A percentile compares a stretch with the other conserved stretches of the same genome.
Conservation (phyloP, 2,888 invertebrate species). For the Luffia ferchaultella region DNA sequence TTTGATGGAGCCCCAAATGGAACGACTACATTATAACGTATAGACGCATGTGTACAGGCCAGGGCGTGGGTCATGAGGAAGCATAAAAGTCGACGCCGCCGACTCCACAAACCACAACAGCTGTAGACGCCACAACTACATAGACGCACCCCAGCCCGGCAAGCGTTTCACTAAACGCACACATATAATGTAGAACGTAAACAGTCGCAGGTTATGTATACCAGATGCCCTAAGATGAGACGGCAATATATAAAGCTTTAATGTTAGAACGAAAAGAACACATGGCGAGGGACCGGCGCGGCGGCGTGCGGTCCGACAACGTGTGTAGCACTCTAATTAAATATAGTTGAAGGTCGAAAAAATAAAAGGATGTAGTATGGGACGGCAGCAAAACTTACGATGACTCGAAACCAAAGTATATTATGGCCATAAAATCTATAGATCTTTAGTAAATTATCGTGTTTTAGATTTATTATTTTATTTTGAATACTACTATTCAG, state of each 20-base stretch:
- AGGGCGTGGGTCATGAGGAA: conserved; percentile 56
- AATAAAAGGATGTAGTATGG: conserved; percentile 37
- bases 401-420: conserved; percentile 19
- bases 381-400: conserved; percentile 19
- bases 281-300: conserved; percentile 36
- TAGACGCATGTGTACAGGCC: background rate
- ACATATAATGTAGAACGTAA: conserved; percentile 34
- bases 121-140: conserved; percentile 54
- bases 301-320: conserved; percentile 52
- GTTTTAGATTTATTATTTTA: too few relatives aligned
- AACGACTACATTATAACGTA: background rate
- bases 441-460: too few relatives aligned
- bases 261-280: background rate
- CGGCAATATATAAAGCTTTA: conserved; percentile 28
- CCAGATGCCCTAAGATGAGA: conserved; percentile 61
- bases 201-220: conserved; percentile 59
- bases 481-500: too few relatives aligned
- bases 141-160: conserved; percentile 44
- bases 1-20: background rate
- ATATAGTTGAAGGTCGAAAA: conserved; percentile 54
- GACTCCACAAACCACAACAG: conserved; percentile 55
- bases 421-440: too few relatives aligned
- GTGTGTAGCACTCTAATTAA: conserved; percentile 55
- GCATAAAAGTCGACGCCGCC: conserved; percentile 51
- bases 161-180: conserved; percentile 25